Evolutionary conservation across 2,888 invertebrate species (phyloP).

Genomic region (Lasius platythorax): DNA sequence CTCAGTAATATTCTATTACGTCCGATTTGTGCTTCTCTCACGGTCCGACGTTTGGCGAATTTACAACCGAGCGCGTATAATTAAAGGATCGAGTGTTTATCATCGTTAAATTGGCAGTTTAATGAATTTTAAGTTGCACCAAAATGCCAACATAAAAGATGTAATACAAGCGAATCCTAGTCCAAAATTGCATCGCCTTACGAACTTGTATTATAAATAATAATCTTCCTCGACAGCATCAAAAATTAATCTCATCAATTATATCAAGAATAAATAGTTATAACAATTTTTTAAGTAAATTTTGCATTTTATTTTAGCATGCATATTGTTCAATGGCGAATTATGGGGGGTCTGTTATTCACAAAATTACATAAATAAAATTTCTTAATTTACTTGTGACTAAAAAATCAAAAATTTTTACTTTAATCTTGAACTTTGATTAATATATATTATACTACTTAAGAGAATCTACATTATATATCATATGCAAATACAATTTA

Average conservation of each 20-base stretch:
- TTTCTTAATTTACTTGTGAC: neutral
- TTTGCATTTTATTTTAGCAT: neutral
- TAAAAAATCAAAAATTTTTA: neutral
- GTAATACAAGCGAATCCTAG: neutral
- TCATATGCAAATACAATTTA: neutral
- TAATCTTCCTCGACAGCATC: neutral
- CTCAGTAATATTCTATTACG: conserved; percentile 20
- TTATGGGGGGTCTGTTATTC: neutral
- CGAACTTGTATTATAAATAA: neutral
- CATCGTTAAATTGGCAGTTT: conserved; percentile 25
- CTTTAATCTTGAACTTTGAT: neutral
- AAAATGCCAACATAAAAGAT: neutral
- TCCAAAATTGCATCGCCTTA: conserved; percentile 4
- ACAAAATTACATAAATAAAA: neutral
- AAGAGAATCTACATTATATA: neutral
- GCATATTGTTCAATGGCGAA: neutral
- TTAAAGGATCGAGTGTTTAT: neutral
- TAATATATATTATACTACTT: neutral
- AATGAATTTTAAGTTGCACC: conserved; percentile 4
- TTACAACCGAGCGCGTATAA: conserved; percentile 9
- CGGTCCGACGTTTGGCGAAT: neutral
- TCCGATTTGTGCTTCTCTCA: conserved; percentile 21
- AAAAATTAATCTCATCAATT: neutral
- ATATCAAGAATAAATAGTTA: neutral
- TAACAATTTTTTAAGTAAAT: neutral